Conservation (phyloP, 1,140 invertebrate genomes). For the Drosophila suzukii region DNA sequence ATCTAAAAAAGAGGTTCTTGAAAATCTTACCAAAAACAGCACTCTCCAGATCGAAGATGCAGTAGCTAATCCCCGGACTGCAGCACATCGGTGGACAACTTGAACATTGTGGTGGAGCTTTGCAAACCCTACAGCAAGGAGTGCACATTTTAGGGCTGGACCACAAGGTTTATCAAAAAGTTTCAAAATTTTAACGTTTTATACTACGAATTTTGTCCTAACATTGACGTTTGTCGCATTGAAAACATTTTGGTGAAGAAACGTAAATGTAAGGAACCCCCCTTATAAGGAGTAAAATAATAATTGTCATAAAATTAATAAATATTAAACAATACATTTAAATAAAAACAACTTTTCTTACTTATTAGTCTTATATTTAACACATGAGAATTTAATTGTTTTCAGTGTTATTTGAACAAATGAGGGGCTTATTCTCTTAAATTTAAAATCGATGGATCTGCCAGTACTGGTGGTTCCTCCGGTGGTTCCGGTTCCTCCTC, state of each 20-base stretch:
- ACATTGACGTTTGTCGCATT: not conserved
- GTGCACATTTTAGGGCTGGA: constrained; percentile 3
- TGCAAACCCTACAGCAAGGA: constrained; percentile 19
- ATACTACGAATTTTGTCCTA: constrained; percentile 1
- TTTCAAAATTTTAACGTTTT: not conserved
- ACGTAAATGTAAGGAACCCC: no score
- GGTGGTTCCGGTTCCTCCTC: not conserved
- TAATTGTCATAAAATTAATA: not conserved
- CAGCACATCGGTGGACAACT: constrained; percentile 50
- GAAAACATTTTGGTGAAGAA: not conserved
- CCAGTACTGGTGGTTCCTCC: not conserved
- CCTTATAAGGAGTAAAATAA: not conserved
- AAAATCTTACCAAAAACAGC: constrained; percentile 56
- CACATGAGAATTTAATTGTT: no score
- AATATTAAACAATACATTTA: no score
- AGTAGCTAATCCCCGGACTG: constrained; percentile 38
- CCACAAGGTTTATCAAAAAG: not conserved
- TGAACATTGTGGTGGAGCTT: constrained; percentile 21
- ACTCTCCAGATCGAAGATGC: constrained; percentile 68
- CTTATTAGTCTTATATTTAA: no score
- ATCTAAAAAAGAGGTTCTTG: not conserved
- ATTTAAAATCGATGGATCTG: not conserved
- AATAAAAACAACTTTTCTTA: no score
- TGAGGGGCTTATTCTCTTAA: not conserved
- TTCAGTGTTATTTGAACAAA: no score